Evolutionary conservation across 2,888 invertebrate species (phyloP).

Genomic region (Xestia ashworthii): DNA sequence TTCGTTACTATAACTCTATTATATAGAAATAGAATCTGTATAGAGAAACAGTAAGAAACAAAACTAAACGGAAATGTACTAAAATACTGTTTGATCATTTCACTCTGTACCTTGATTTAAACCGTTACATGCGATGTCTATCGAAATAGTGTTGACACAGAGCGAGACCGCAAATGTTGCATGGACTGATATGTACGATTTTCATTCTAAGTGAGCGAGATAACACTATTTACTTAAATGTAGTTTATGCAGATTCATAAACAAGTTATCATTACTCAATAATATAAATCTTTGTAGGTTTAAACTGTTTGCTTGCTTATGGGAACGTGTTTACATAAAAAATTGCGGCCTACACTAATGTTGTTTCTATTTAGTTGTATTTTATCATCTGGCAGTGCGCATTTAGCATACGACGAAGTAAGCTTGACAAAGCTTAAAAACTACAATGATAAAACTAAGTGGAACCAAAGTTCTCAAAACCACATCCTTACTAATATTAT

Average conservation of each 20-base stretch:
- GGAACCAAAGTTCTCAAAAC: background rate
- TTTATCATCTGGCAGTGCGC: slow-evolving; percentile 1
- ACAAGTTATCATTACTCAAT: background rate
- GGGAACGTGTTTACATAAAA: slow-evolving; percentile 4
- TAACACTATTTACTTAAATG: background rate
- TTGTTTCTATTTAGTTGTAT: background rate
- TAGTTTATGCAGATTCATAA: background rate
- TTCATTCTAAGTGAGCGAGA: background rate
- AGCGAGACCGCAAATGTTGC: background rate
- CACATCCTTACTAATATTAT: background rate
- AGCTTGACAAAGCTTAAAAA: background rate
- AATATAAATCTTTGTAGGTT: background rate
- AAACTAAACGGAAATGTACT: background rate
- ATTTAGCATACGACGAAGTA: slow-evolving; percentile 17
- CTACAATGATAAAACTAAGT: slow-evolving; percentile 25
- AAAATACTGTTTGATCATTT: background rate
- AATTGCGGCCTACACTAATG: background rate
- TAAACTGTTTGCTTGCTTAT: background rate
- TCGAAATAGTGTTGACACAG: background rate
- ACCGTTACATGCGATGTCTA: background rate
- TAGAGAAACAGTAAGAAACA: background rate
- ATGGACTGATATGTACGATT: background rate
- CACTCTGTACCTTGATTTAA: background rate
- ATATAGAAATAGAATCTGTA: background rate
- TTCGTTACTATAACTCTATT: background rate